A percentile compares a stretch with the other conserved stretches of the same genome.
Conservation (phyloP, 2,888 invertebrate species). For the Bibio marci region DNA sequence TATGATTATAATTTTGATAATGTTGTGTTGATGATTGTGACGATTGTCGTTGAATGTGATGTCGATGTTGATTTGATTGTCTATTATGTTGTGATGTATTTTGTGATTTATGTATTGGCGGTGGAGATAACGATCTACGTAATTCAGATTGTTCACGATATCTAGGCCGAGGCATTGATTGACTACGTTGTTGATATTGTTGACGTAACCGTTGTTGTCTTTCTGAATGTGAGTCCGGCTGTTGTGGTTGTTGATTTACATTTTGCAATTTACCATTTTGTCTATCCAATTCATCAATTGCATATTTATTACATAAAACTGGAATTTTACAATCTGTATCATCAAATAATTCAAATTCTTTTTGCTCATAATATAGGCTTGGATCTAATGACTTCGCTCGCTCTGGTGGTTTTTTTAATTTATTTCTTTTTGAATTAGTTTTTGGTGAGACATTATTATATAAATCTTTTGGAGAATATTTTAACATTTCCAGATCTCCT, state of each 20-base stretch:
- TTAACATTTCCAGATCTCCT: no score
- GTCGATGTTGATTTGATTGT: no score
- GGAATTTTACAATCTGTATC: slow-evolving; percentile 35
- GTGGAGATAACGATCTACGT: neutral
- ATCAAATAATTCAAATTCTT: slow-evolving; percentile 17
- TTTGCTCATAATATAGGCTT: slow-evolving; percentile 16
- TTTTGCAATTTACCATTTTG: slow-evolving; percentile 14
- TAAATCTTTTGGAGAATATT: no score
- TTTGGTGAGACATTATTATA: no score
- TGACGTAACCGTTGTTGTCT: neutral
- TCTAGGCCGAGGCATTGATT: slow-evolving; percentile 15
- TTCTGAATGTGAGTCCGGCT: slow-evolving; percentile 1
- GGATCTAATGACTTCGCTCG: slow-evolving; percentile 27
- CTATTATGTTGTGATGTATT: no score
- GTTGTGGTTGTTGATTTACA: slow-evolving; percentile 3
- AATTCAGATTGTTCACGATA: neutral
- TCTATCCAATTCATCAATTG: slow-evolving; percentile 31
- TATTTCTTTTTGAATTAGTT: no score
- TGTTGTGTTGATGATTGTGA: no score
- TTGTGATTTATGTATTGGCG: no score
- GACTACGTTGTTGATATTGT: slow-evolving; percentile 5
- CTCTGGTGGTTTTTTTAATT: no score
- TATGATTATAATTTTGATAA: slow-evolving; percentile 8
- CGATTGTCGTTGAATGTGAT: neutral
- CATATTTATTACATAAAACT: slow-evolving; percentile 54